Base-by-base conservation (phyloP, 2,113 vertebrate genomes). In the Paramisgurnus dabryanus region DNA sequence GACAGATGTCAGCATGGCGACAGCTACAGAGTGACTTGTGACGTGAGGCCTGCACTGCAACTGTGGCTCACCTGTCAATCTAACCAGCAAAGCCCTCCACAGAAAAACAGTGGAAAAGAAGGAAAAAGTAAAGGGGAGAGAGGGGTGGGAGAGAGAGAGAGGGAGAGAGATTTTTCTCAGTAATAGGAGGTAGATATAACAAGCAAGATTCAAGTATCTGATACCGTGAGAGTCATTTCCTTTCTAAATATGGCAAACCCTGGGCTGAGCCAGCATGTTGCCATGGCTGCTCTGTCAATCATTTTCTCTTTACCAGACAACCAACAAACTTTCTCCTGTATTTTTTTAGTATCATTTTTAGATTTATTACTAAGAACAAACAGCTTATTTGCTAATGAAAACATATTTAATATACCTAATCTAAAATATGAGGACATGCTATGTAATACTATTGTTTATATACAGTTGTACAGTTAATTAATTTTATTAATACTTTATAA, bases 151-250 rank as follows among this genome's bases (percentile, higher is more conserved):
- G 70, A 43, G 7, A 65, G 49, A 6, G 17, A 7, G 12, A 34
- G 40, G 50, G 50, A 34, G 43, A 55, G 63, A 50, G 47, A 39
- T 15, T 65, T 58, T 10, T 18, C 18, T 15, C 11, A 43, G 63
- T 73, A 69, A 72, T 58, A 63, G 72, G 43, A 18, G 60, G 58
- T 63, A 49, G 73, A 66, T 78, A 63, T 76, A 81, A 76, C 34
- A 53, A 85, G 82, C 17, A 69, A 83, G 82, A 81, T 83, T 57
- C 76, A 27, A 78, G 50, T 3, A 74, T 43, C 73, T 83, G 79
- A 83, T 83, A 69, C 73, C 50, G 65, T 18, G 74, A 73, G 78
- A 81, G 60, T 72, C 60, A 72, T 76, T 85, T 80, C 73, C 78
- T 82, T 67, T 82, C 53, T n/a, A 78, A 69, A 78, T 77, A 76